phyloP scores from a whole-genome alignment of 2,797 vertebrate genomes.

The Acestrorhynchus altus region DNA sequence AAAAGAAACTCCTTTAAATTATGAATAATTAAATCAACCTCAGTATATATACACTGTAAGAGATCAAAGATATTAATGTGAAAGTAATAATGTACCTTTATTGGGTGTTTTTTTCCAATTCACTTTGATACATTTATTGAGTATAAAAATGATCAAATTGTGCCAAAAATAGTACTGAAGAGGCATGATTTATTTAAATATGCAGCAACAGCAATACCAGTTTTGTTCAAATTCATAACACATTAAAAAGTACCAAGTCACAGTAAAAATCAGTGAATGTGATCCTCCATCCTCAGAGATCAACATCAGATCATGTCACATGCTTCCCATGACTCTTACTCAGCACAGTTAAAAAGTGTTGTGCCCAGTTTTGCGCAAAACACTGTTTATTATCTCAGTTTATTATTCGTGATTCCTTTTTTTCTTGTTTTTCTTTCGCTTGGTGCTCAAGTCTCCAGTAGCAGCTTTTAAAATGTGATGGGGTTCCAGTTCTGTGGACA shows the following conservation, averaged over 20 bases:
- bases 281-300: not conserved
- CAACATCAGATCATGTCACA: not conserved
- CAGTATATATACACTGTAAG: too few relatives aligned
- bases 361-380: not conserved
- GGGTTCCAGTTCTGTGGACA: not conserved
- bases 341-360: not conserved
- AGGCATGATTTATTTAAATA: too few relatives aligned
- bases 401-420: not conserved
- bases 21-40: too few relatives aligned
- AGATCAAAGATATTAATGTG: too few relatives aligned
- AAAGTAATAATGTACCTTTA: too few relatives aligned
- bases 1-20: too few relatives aligned
- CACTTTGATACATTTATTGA: too few relatives aligned
- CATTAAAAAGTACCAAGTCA: not conserved
- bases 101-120: too few relatives aligned
- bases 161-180: too few relatives aligned
- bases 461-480: not conserved
- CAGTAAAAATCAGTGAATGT: not conserved
- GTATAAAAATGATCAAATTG: too few relatives aligned
- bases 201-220: too few relatives aligned
- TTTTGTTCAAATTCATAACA: not conserved
- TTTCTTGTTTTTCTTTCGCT: constrained; percentile 60
- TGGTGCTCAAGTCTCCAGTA: constrained; percentile 24
- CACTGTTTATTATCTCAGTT: not conserved
- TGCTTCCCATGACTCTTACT: not conserved